Percentiles rank a stretch among this genome's conserved stretches.
Conservation (phyloP, 2,797 vertebrate genomes). For the Amphiprion clarkii region DNA sequence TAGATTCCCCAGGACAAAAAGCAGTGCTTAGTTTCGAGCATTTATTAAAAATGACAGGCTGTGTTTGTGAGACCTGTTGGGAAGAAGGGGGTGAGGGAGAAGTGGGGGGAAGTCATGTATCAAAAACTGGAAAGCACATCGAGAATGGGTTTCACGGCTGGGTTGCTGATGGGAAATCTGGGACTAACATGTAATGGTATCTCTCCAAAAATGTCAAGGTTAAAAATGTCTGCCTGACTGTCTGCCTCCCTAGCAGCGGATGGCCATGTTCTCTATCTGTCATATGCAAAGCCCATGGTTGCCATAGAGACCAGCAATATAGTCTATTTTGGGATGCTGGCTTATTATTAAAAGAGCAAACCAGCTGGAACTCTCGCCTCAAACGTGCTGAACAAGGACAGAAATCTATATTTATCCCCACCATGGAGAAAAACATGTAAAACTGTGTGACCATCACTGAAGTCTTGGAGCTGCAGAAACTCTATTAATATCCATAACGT, state of each 20-base stretch:
- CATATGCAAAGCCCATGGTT: constrained; percentile 50
- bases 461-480: constrained; percentile 25
- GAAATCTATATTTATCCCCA: constrained; percentile 52
- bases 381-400: constrained; percentile 44
- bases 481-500: constrained; percentile 30
- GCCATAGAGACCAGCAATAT: constrained; percentile 58
- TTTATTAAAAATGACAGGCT: constrained; percentile 76
- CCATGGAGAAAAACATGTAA: constrained; percentile 17
- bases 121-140: constrained; percentile 72
- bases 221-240: constrained; percentile 66
- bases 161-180: constrained; percentile 65
- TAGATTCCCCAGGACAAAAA: constrained; percentile 56
- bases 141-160: constrained; percentile 60
- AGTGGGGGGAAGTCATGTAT: constrained; percentile 11
- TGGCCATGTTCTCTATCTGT: constrained; percentile 53
- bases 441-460: constrained; percentile 17
- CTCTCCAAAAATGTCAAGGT: constrained; percentile 66
- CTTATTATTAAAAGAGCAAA: constrained; percentile 59
- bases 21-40: constrained; percentile 58
- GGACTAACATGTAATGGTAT: constrained; percentile 62
- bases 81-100: constrained; percentile 30
- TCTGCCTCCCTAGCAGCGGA: constrained; percentile 40
- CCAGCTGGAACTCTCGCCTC: constrained; percentile 48
- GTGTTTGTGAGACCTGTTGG: constrained; percentile 61
- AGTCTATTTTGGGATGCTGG: constrained; percentile 46